These are phyloP conservation scores for Aphelenchoides bicaudatus DNA, from an alignment of 2,888 invertebrate species.

Conservation along the genomic window DNA sequence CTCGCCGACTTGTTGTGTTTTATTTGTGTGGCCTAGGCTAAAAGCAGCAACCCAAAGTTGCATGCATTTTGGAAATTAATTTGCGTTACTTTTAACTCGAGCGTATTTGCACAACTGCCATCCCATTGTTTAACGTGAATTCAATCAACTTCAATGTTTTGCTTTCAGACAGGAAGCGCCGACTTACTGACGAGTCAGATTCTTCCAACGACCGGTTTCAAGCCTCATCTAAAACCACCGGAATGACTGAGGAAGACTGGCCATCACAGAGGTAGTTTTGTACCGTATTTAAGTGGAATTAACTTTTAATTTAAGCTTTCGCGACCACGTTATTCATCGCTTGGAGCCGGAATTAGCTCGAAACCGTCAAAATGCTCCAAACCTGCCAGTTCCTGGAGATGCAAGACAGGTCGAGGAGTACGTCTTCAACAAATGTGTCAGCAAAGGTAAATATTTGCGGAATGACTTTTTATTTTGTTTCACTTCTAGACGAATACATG, in stretches of 20 bases:
- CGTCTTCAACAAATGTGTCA: conserved; percentile 58
- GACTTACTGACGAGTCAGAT: conserved; percentile 14
- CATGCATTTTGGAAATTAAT: neutral
- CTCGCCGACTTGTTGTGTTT: neutral
- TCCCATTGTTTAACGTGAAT: too few species aligned
- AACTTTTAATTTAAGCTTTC: too few species aligned
- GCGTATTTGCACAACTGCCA: too few species aligned
- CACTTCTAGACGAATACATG: too few species aligned
- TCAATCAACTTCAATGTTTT: conserved; percentile 3
- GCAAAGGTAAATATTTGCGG: conserved; percentile 60
- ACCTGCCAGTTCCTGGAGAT: conserved; percentile 58
- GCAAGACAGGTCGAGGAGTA: conserved; percentile 59
- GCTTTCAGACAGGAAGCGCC: conserved; percentile 17
- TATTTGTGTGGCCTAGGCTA: neutral
- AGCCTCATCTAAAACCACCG: neutral
- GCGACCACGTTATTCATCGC: conserved; percentile 59
- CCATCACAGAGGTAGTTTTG: conserved; percentile 58
- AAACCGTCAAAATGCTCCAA: conserved; percentile 59
- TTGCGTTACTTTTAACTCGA: too few species aligned
- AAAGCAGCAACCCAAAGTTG: neutral
- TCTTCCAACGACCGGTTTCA: neutral
- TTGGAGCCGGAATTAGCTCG: conserved; percentile 59
- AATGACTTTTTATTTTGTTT: too few species aligned
- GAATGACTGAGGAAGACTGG: conserved; percentile 58
- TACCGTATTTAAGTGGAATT: too few species aligned